A percentile compares a stretch with the other conserved stretches of the same genome.
Evolutionary conservation across 2,797 vertebrate species (phyloP).

Genomic region (Halcyon leucocephala): DNA sequence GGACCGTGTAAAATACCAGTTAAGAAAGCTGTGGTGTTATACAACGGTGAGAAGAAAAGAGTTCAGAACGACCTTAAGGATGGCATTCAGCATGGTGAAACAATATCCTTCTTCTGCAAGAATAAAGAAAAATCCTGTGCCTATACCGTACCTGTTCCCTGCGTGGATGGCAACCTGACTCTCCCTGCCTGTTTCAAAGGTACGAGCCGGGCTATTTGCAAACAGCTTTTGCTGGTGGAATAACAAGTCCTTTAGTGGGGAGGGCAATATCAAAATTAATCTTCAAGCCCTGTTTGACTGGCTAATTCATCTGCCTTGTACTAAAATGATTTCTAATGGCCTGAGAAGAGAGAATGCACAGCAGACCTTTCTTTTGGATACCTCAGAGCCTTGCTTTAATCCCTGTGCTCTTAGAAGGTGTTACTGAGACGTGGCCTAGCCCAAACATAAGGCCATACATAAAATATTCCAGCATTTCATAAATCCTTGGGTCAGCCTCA

Average conservation of each 20-base stretch:
- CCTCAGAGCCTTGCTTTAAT: not conserved
- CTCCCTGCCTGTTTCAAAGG: conserved; percentile 88
- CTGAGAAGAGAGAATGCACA: not conserved
- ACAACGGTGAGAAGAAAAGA: conserved; percentile 82
- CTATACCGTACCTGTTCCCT: conserved; percentile 81
- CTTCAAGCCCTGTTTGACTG: not conserved
- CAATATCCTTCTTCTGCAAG: conserved; percentile 87
- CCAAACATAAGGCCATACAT: not conserved
- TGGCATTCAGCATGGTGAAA: conserved; percentile 83
- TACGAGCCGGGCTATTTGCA: conserved; percentile 25
- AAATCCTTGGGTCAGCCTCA: not conserved
- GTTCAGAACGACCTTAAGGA: conserved; percentile 84
- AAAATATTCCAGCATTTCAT: not conserved
- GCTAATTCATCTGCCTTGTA: not conserved
- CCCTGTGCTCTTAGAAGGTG: not conserved
- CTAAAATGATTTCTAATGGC: not conserved
- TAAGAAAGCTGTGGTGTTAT: conserved; percentile 86
- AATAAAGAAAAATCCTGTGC: conserved; percentile 85
- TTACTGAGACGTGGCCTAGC: not conserved
- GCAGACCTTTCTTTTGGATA: not conserved
- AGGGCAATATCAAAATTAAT: not conserved
- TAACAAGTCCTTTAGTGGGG: not conserved
- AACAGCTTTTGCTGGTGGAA: not conserved
- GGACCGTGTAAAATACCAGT: conserved; percentile 86
- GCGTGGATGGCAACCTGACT: conserved; percentile 83